Base-by-base conservation (phyloP, 2,888 invertebrate genomes). In the Merodon equestris region DNA sequence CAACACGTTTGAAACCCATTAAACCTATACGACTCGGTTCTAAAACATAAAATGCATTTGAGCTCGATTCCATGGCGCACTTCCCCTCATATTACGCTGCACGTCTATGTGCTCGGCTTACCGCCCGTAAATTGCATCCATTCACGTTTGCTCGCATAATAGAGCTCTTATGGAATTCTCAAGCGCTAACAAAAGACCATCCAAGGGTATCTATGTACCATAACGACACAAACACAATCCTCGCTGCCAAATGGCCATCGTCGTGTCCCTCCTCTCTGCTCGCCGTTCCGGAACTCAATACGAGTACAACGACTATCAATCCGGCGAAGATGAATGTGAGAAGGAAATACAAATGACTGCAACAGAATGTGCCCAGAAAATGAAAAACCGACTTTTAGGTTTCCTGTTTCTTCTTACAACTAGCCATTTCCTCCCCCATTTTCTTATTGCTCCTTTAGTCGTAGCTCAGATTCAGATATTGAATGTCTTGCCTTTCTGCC, bases 341-440 rank as follows among this genome's bases (percentile, higher is more conserved):
- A 45, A 68, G 58, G 58, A 68, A 68, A 68, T 58, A 58, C 45
- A 68, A 68, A 53, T 58, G 68, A 68, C 68, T 68, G 51, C 58
- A 58, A 58, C 68, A 51, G 58, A 51, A 68, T 42, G 27, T 34
- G 44, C 7, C 34, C 27, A 51, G 36, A 67, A n/a, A 66, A 48
- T 56, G 45, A 45, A 57, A 67, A 67, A 51, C 51, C 27, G 9
- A 13, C 50, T 67, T 50, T 13, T 15, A 27, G 19, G 36, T 45
- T 58, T 58, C 42, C 67, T 57, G 14, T 10, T 14, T 15, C 13
- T 15, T 34, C 38, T 47, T 1, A n/a, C 19, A 47, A 48, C 19
- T 10, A 40, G 36, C 36, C 17, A 1, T 10, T 0, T 57, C 19
- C 27, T 10, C 13, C 17, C 18, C n/a, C 47, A 14, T 4, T 36